Evolutionary conservation across 2,113 vertebrate species (phyloP).

Genomic region (Psilopsiagon aymara): DNA sequence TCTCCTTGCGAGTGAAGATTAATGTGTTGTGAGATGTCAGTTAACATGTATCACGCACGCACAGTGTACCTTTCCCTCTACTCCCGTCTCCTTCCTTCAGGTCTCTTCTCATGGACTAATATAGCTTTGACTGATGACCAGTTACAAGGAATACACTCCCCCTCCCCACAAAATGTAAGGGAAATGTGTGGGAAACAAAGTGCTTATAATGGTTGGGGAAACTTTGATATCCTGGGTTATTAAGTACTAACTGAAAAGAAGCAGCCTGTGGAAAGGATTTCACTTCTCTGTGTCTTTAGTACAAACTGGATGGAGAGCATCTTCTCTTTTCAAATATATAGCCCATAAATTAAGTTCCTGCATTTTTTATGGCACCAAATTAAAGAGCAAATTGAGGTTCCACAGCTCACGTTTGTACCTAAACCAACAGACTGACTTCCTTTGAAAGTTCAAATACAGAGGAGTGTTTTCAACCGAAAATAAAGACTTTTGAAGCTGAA

Average conservation of each 20-base stretch:
- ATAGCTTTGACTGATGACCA: neutral
- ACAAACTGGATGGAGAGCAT: neutral
- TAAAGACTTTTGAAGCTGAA: neutral
- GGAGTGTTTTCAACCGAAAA: neutral
- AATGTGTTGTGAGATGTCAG: conserved; percentile 29
- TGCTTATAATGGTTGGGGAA: neutral
- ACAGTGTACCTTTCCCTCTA: neutral
- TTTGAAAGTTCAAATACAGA: neutral
- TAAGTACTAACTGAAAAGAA: neutral
- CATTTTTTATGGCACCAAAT: neutral
- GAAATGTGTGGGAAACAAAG: neutral
- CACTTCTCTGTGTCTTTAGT: neutral
- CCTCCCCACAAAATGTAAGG: neutral
- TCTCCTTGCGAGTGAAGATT: conserved; percentile 31
- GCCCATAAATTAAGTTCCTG: neutral
- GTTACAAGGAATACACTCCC: neutral
- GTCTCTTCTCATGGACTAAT: neutral
- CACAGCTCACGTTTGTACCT: neutral
- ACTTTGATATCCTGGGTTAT: neutral
- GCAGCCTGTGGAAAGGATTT: neutral
- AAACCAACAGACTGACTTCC: neutral
- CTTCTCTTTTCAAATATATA: neutral
- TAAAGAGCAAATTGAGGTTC: neutral
- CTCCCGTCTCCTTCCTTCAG: neutral
- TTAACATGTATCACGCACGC: neutral